Conservation (phyloP, 1,140 invertebrate genomes). For the Drosophila setifemur region DNA sequence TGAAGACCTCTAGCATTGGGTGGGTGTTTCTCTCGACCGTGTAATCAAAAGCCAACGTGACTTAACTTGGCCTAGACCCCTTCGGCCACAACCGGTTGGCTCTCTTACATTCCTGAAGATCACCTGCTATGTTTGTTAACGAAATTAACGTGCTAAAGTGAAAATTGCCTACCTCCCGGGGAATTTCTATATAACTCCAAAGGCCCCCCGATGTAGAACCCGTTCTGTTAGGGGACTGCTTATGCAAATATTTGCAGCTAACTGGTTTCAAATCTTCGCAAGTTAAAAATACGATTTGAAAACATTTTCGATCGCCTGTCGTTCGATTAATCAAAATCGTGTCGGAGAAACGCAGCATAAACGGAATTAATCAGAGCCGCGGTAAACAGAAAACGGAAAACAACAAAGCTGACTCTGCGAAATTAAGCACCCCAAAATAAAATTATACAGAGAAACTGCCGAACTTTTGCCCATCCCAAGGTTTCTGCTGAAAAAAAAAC, state of each 20-base stretch:
- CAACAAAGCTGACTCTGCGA: constrained; percentile 36
- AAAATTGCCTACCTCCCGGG: too few species aligned
- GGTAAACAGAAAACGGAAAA: constrained; percentile 31
- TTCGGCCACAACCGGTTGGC: constrained; percentile 53
- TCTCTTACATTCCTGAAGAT: constrained; percentile 51
- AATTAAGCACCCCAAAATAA: not conserved
- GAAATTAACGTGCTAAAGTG: constrained; percentile 71
- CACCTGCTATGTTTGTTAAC: constrained; percentile 58
- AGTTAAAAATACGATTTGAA: constrained; percentile 6
- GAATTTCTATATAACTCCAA: too few species aligned
- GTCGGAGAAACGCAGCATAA: constrained; percentile 40
- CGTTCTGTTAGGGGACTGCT: constrained; percentile 13
- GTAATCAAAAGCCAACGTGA: constrained; percentile 31
- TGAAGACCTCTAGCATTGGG: too few species aligned
- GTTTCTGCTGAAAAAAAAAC: constrained; percentile 21
- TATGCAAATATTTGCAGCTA: constrained; percentile 37
- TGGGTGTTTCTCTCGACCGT: too few species aligned
- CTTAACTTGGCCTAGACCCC: constrained; percentile 42
- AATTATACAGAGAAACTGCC: constrained; percentile 28
- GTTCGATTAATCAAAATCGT: constrained; percentile 43
- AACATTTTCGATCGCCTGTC: not conserved
- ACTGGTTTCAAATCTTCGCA: constrained; percentile 8
- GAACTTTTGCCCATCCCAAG: constrained; percentile 34
- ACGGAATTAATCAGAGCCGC: constrained; percentile 33
- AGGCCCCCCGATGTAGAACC: too few species aligned